Base-by-base conservation (phyloP, 2,113 vertebrate genomes). In the Macroglossus sobrinus region DNA sequence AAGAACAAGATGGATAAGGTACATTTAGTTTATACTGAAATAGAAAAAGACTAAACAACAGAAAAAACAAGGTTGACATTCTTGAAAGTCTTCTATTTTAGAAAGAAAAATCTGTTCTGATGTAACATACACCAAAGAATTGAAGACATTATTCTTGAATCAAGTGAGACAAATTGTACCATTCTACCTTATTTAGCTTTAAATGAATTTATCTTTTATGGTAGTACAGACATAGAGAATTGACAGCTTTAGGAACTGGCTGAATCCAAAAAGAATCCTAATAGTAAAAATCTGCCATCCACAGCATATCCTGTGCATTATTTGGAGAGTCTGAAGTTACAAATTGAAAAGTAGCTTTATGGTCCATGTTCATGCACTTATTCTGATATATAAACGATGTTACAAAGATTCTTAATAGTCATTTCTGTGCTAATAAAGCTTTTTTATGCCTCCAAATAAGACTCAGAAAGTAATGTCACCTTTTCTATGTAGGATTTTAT, bases 161-260 rank as follows among this genome's bases (percentile, higher is more conserved):
- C 84, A 96, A 97, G 90, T 90, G 92, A 96, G 94, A 97, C 57
- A 93, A 92, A 93, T 86, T 87, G 94, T 59, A 64, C 80, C 71
- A 91, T 93, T 97, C 69, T 93, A 50, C 53, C 75, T 95, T 93
- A 93, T 81, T 98, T 96, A 84, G 64, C 92, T 96, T 64, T 93
- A 96, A 96, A 96, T 93, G 87, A 90, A 96, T 95, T 96, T 95
- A 95, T 96, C 50, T 93, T 92, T 96, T 43, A 50, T 80, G 45
- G 71, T 61, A 13, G 47, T 87, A 16, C 1, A 35, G 47, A 71
- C 21, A 16, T 33, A 74, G 53, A 88, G 43, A 80, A 93, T 10
- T 87, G 95, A 90, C 53, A 76, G 69, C 14, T 90, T 93, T 66
- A 59, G 57, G 57, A 93, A 89, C 35, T 89, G 45, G 9, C 71